Evolutionary conservation across 2,888 invertebrate genomes (phyloP).

Genomic region (Melitaea athalia): DNA sequence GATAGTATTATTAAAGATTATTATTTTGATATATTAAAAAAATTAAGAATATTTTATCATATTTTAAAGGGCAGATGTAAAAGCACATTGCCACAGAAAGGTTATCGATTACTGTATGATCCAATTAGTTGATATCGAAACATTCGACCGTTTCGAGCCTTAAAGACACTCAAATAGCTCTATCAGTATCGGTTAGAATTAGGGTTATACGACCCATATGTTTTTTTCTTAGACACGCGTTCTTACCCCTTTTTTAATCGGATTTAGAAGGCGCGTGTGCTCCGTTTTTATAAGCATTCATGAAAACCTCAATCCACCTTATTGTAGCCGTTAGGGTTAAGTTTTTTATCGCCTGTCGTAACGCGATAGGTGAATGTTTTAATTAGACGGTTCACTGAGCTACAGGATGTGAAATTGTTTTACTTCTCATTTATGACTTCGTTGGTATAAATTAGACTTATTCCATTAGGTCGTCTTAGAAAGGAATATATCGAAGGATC

Average conservation of each 20-base stretch:
- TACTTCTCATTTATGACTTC: slow-evolving; percentile 26
- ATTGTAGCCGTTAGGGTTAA: slow-evolving; percentile 75
- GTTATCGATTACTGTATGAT: slow-evolving; percentile 80
- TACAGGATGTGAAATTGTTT: slow-evolving; percentile 26
- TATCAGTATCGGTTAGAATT: slow-evolving; percentile 75
- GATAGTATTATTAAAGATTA: not conserved
- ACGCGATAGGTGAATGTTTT: slow-evolving; percentile 76
- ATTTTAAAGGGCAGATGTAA: slow-evolving; percentile 67
- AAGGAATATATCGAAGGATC: too few species aligned
- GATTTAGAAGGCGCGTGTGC: slow-evolving; percentile 75
- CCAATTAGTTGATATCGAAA: slow-evolving; percentile 81
- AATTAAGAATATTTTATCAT: slow-evolving; percentile 40
- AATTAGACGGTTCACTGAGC: slow-evolving; percentile 56
- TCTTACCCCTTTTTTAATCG: slow-evolving; percentile 80
- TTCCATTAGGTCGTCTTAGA: not conserved
- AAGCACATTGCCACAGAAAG: slow-evolving; percentile 69
- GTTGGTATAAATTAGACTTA: slow-evolving; percentile 13
- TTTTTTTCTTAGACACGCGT: slow-evolving; percentile 67
- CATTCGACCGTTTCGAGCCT: slow-evolving; percentile 68
- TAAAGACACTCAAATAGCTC: slow-evolving; percentile 75
- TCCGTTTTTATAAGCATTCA: slow-evolving; percentile 60
- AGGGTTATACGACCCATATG: slow-evolving; percentile 69
- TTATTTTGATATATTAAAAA: slow-evolving; percentile 16
- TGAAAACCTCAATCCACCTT: slow-evolving; percentile 77
- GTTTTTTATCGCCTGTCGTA: slow-evolving; percentile 65